Conservation (phyloP, 2,888 invertebrate species). For the Pandemis heparana region DNA sequence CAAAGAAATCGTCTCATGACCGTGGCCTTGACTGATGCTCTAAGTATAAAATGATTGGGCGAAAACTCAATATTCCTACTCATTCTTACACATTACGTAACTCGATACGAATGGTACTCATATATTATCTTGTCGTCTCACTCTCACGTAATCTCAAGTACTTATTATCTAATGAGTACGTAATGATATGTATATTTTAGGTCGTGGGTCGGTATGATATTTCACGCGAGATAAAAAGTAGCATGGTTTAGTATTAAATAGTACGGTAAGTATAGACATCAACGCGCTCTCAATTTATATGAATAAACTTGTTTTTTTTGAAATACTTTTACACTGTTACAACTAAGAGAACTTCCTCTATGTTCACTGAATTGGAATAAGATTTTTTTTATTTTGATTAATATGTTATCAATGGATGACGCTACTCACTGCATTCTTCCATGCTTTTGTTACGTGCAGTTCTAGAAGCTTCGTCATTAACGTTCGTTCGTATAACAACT, state of each 20-base stretch:
- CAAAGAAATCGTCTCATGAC: slow-evolving; percentile 9
- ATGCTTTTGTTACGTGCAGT: slow-evolving; percentile 33
- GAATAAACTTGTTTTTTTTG: background rate
- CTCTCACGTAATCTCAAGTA: slow-evolving; percentile 20
- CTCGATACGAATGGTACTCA: slow-evolving; percentile 12
- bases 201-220: slow-evolving; percentile 24
- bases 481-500: slow-evolving; percentile 10
- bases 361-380: background rate
- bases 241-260: too few relatives aligned
- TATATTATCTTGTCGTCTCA: slow-evolving; percentile 34
- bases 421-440: background rate
- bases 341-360: background rate
- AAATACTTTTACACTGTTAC: background rate
- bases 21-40: slow-evolving; percentile 26
- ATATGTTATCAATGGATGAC: slow-evolving; percentile 9
- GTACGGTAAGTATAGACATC: slow-evolving; percentile 11
- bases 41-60: slow-evolving; percentile 15
- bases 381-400: background rate
- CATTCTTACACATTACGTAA: slow-evolving; percentile 19
- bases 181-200: slow-evolving; percentile 26
- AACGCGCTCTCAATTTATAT: slow-evolving; percentile 17
- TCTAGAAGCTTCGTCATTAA: slow-evolving; percentile 11
- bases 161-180: slow-evolving; percentile 34
- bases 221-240: slow-evolving; percentile 17
- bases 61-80: slow-evolving; percentile 16